Conservation (phyloP, 2,113 vertebrate genomes). For the Silurus asotus region DNA sequence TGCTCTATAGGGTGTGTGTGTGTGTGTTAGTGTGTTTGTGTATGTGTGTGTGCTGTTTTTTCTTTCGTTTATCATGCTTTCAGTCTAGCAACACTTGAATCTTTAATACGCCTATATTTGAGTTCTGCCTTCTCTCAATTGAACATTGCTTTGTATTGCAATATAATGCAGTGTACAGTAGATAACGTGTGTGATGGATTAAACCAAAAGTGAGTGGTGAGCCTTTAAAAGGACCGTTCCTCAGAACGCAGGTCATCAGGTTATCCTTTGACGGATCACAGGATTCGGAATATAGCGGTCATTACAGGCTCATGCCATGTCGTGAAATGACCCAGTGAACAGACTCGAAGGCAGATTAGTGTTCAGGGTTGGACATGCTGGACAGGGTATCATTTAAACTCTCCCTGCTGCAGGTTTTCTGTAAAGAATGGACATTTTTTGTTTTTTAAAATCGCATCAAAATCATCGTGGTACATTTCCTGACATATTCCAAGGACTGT, state of each 20-base stretch:
- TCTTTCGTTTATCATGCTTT: background rate
- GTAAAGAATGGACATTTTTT: slow-evolving; percentile 45
- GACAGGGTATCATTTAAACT: background rate
- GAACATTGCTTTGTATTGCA: background rate
- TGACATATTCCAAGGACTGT: slow-evolving; percentile 22
- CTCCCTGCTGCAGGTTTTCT: slow-evolving; percentile 29
- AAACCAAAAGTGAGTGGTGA: background rate
- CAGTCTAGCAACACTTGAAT: background rate
- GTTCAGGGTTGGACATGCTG: background rate
- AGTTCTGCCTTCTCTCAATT: background rate
- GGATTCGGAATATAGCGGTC: background rate
- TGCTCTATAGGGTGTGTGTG: background rate
- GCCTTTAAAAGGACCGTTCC: background rate
- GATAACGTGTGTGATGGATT: background rate
- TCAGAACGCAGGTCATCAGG: background rate
- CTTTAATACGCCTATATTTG: background rate
- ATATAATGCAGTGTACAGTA: background rate
- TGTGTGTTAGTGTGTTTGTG: background rate
- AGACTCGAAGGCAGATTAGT: background rate
- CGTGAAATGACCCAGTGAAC: background rate
- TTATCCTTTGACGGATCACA: background rate
- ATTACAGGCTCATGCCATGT: background rate
- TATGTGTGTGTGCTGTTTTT: background rate
- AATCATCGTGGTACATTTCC: slow-evolving; percentile 23
- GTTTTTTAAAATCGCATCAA: slow-evolving; percentile 35